Evolutionary conservation across 2,888 invertebrate genomes (phyloP).

Genomic region (Cyrtodaria siliqua): DNA sequence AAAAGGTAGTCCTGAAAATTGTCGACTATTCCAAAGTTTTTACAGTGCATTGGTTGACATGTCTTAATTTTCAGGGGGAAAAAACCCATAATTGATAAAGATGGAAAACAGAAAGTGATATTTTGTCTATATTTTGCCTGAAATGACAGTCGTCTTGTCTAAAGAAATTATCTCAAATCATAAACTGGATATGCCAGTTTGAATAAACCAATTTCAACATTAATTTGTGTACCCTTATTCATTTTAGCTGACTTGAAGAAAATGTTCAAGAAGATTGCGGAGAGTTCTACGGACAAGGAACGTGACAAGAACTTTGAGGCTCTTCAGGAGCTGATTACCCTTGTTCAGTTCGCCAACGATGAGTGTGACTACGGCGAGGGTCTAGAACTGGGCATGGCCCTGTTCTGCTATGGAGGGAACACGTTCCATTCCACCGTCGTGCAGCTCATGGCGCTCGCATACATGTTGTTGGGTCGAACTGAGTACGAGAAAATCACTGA

Average conservation of each 20-base stretch:
- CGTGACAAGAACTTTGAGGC: conserved; percentile 89
- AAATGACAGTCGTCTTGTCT: too few relatives aligned
- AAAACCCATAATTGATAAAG: too few relatives aligned
- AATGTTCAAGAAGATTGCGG: conserved; percentile 89
- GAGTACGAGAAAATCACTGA: conserved; percentile 91
- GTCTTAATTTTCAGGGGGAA: too few relatives aligned
- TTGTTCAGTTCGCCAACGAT: conserved; percentile 95
- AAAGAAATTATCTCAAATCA: too few relatives aligned
- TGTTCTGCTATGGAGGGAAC: conserved; percentile 91
- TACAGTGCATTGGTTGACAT: too few relatives aligned
- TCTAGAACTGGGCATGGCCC: conserved; percentile 94
- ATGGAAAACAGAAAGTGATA: too few relatives aligned
- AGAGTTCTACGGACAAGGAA: conserved; percentile 87
- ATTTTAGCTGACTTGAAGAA: conserved; percentile 90
- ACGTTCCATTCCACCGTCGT: conserved; percentile 90
- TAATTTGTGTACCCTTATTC: too few relatives aligned
- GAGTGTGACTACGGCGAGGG: conserved; percentile 98
- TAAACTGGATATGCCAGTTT: too few relatives aligned
- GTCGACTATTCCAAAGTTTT: too few relatives aligned
- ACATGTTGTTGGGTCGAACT: conserved; percentile 91
- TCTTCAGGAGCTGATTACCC: conserved; percentile 93
- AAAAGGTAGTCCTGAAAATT: too few relatives aligned
- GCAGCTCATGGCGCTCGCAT: conserved; percentile 91
- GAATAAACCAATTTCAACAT: too few relatives aligned
- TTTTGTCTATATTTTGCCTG: too few relatives aligned